Evolutionary conservation across 2,797 vertebrate genomes (phyloP), one percentile per base, ranked within the genome.

Genomic region (Gambelia wislizenii): DNA sequence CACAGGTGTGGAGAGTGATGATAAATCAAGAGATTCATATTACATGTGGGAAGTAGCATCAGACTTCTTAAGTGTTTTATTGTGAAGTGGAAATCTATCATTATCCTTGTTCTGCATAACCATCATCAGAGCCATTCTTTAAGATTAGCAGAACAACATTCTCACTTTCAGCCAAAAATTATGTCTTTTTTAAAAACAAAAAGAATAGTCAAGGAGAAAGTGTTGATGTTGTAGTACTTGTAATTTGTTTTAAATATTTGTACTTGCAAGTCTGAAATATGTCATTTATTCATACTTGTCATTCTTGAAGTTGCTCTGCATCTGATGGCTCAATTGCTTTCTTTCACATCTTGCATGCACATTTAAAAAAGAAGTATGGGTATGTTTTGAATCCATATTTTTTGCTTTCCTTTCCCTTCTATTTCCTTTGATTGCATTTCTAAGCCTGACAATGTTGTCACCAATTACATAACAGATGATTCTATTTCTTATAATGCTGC

Each of bases 281-380:
- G 25, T 30, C 72, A 67, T 52, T 67, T 89, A 69, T 83, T 70
- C 70, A 54, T 69, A 18, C 52, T 85, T 86, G 20, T 76, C 44
- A 42, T 56, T 69, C 47, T 30, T 30, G 6, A 1, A 18, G 6
- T 67, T 69, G 49, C 47, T 81, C 67, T 78, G n/a, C 18, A 87
- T 78, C 54, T 90, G 54, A 72, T n/a, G 44, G 56, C 49, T 90
- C 72, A 86, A 69, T 90, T 83, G 78, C 83, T 33, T 22, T 59
- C 59, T 79, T 70, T 78, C 44, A 49, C 72, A 61, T 36, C n/a
- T 33, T 78, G 70, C 13, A 1, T 39, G 54, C 47, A 30, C 33
- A 2, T 72, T 22, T 10, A 22, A 85, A 85, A 5, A 25, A 36
- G 36, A 76, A 27, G 44, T 13, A 27, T 47, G 69, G 16, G 33